These are phyloP conservation scores for Girardia tigrina DNA, from an alignment of 2,888 invertebrate genomes.

Conservation along the genomic window DNA sequence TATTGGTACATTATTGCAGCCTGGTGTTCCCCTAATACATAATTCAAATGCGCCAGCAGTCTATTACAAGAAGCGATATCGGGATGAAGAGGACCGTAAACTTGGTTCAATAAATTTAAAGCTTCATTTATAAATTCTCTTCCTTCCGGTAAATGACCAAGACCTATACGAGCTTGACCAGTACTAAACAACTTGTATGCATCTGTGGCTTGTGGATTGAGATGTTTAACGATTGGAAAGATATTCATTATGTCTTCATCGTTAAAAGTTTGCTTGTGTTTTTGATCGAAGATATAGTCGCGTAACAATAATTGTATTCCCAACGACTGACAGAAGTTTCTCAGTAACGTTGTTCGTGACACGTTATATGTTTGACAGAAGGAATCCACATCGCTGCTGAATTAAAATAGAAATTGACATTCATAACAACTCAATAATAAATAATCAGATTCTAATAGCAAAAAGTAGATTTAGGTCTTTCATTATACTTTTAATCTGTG, in stretches of 20 bases:
- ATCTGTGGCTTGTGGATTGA: slow-evolving; percentile 87
- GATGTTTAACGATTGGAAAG: slow-evolving; percentile 92
- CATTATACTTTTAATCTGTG: too few species aligned
- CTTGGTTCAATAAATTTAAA: slow-evolving; percentile 79
- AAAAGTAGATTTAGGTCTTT: too few species aligned
- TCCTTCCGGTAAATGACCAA: slow-evolving; percentile 80
- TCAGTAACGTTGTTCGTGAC: slow-evolving; percentile 54
- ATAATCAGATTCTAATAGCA: too few species aligned
- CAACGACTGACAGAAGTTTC: slow-evolving; percentile 62
- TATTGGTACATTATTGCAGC: slow-evolving; percentile 87
- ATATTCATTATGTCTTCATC: slow-evolving; percentile 90
- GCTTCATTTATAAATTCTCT: slow-evolving; percentile 91
- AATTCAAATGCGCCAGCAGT: slow-evolving; percentile 85
- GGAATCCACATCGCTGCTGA: slow-evolving; percentile 31
- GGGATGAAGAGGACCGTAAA: slow-evolving; percentile 96
- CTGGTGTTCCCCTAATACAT: slow-evolving; percentile 82
- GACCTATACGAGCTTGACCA: slow-evolving; percentile 84
- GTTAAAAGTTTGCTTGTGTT: slow-evolving; percentile 71
- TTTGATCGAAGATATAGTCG: slow-evolving; percentile 67
- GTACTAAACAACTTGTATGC: slow-evolving; percentile 95
- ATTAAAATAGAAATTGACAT: too few species aligned
- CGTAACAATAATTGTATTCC: slow-evolving; percentile 77
- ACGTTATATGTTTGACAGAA: slow-evolving; percentile 28
- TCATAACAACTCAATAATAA: too few species aligned
- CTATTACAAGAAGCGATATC: slow-evolving; percentile 71